Base-by-base conservation (phyloP, 2,113 vertebrate species). In the Colistium nudipinnis region DNA sequence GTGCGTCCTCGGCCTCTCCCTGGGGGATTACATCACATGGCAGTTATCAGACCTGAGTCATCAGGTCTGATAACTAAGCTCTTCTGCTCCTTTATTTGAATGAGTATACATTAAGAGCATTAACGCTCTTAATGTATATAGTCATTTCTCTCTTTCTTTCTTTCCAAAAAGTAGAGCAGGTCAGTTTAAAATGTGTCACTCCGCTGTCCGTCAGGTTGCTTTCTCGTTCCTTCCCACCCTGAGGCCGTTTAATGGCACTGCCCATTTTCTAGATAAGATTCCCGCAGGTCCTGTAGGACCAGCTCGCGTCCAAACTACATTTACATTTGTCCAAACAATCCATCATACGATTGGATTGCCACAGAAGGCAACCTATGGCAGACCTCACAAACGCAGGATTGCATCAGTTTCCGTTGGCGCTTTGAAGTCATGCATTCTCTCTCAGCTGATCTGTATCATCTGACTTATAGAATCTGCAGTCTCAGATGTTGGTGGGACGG, bases 31-130 rank as follows among this genome's bases (percentile, higher is more conserved):
- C 85, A 71, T 86, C 80, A 85, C 70, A 62, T 54, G 59, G 69
- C 78, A 83, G 80, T 78, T 77, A 87, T 87, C 83, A 85, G 85
- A 79, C 74, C 85, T 81, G 83, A 89, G 78, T 89, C 86, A 86
- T 87, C 83, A 77, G 67, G 76, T n/a, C n/a, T n/a, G 74, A 70
- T 68, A 82, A 72, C 82, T 81, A 80, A 66, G 76, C 73, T 41
- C 60, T 16, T 66, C 73, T 31, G 61, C 48, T 74, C 53, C 36
- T 51, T 57, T 19, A 6, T 57, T 49, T 52, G 38, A 78, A 75
- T 56, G 36, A 79, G 64, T 51, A 76, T 64, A 63, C 22, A 24
- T 73, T 64, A 72, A 71, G 83, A 53, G 57, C 41, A 48, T 67
- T 35, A 62, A 10, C n/a, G n/a, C n/a, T n/a, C n/a, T n/a, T n/a